A percentile compares a stretch with the other conserved stretches of the same genome.
These are phyloP conservation scores for Oceanodroma tethys DNA, from an alignment of 2,113 vertebrate genomes.

Conservation along the genomic window DNA sequence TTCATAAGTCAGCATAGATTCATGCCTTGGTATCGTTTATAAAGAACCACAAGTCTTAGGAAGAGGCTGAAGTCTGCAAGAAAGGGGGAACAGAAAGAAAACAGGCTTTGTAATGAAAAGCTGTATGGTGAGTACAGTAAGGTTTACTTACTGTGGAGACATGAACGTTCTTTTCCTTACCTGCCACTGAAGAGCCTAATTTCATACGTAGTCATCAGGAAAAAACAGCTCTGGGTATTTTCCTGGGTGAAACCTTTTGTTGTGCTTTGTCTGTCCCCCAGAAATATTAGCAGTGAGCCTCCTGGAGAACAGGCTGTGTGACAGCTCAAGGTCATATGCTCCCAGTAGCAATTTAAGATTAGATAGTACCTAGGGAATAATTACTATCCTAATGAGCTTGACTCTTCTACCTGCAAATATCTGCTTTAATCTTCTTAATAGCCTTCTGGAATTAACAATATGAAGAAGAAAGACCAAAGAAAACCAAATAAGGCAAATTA, in stretches of 20 bases:
- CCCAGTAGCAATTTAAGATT: conserved; percentile 17
- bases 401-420: conserved; percentile 36
- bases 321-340: conserved; percentile 1
- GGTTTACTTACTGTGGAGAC: neutral
- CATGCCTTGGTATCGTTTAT: neutral
- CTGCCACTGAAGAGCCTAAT: neutral
- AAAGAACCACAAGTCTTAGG: neutral
- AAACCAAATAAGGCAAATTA: neutral
- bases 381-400: conserved; percentile 40
- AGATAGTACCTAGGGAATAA: neutral
- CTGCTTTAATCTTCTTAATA: conserved; percentile 38
- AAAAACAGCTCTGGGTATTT: neutral
- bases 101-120: neutral
- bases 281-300: neutral
- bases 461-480: neutral
- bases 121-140: neutral
- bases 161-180: neutral
- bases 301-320: neutral
- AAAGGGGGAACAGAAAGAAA: neutral
- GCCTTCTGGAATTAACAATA: neutral
- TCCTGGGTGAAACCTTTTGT: neutral
- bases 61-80: neutral
- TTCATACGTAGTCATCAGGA: neutral
- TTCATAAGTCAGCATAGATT: neutral
- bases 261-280: neutral